Evolutionary conservation across 2,888 invertebrate species (phyloP).

Genomic region (Tridacna gigas): DNA sequence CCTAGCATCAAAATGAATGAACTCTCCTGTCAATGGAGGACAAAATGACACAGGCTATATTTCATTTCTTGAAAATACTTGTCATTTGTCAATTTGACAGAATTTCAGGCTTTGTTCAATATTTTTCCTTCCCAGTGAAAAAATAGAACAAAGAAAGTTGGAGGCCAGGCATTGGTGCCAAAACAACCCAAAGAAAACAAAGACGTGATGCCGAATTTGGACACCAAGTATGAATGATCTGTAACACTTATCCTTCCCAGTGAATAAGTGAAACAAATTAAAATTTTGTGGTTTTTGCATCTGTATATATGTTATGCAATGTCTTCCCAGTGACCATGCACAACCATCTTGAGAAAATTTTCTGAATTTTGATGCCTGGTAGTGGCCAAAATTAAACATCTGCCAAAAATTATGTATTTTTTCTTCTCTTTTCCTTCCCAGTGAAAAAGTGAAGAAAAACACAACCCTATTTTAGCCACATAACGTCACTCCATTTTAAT

Average conservation of each 20-base stretch:
- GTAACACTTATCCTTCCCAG: constrained; percentile 67
- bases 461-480: constrained; percentile 53
- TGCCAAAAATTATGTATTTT: constrained; percentile 39
- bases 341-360: constrained; percentile 50
- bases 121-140: constrained; percentile 69
- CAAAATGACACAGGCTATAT: constrained; percentile 56
- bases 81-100: constrained; percentile 24
- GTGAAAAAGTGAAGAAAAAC: constrained; percentile 65
- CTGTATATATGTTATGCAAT: constrained; percentile 46
- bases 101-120: constrained; percentile 59
- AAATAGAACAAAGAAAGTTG: constrained; percentile 65
- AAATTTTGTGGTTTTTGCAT: constrained; percentile 37
- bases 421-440: constrained; percentile 67
- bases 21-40: constrained; percentile 62
- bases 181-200: constrained; percentile 43
- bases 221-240: constrained; percentile 46
- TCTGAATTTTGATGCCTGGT: constrained; percentile 49
- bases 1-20: constrained; percentile 30
- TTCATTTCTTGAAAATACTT: constrained; percentile 9
- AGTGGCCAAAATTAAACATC: constrained; percentile 50
- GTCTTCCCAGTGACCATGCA: constrained; percentile 66
- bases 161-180: constrained; percentile 62
- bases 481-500: constrained; percentile 64
- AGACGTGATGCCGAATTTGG: constrained; percentile 15
- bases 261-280: constrained; percentile 66